These are phyloP conservation scores for Epistrophe grossulariae DNA, from an alignment of 2,888 invertebrate species.

Conservation along the genomic window DNA sequence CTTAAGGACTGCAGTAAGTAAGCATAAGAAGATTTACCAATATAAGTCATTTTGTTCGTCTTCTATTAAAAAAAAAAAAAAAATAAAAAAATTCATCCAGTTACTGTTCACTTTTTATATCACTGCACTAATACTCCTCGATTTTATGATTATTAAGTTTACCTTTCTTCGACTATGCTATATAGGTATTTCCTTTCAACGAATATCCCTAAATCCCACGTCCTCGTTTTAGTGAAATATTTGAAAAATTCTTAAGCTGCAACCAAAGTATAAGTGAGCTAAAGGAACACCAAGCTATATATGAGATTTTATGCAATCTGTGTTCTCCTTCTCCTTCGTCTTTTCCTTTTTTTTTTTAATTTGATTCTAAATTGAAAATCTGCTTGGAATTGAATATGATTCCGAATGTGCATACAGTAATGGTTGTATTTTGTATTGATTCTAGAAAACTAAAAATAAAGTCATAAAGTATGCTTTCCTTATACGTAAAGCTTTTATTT, in stretches of 20 bases:
- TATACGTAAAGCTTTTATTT: no score
- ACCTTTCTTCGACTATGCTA: neutral
- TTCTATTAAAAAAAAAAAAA: slow-evolving; percentile 3
- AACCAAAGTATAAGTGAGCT: neutral
- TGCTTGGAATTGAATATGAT: slow-evolving; percentile 42
- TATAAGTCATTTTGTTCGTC: slow-evolving; percentile 24
- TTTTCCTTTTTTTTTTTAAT: neutral
- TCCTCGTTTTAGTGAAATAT: slow-evolving; percentile 9
- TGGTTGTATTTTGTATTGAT: neutral
- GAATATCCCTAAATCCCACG: slow-evolving; percentile 3
- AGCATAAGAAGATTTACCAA: slow-evolving; percentile 5
- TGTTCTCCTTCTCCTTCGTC: no score
- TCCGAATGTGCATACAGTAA: neutral
- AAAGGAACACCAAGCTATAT: neutral
- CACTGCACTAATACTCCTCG: slow-evolving; percentile 11
- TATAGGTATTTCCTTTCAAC: neutral
- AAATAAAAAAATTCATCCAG: slow-evolving; percentile 3
- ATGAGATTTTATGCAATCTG: slow-evolving; percentile 38
- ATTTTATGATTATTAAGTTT: slow-evolving; percentile 73
- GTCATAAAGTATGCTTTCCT: no score
- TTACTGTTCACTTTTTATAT: slow-evolving; percentile 24
- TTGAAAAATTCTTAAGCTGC: slow-evolving; percentile 39
- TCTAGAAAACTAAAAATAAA: neutral
- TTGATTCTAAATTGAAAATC: slow-evolving; percentile 22
- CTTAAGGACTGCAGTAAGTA: slow-evolving; percentile 24